Base-by-base conservation (phyloP, 2,113 vertebrate species). In the Herpetotheres cachinnans region DNA sequence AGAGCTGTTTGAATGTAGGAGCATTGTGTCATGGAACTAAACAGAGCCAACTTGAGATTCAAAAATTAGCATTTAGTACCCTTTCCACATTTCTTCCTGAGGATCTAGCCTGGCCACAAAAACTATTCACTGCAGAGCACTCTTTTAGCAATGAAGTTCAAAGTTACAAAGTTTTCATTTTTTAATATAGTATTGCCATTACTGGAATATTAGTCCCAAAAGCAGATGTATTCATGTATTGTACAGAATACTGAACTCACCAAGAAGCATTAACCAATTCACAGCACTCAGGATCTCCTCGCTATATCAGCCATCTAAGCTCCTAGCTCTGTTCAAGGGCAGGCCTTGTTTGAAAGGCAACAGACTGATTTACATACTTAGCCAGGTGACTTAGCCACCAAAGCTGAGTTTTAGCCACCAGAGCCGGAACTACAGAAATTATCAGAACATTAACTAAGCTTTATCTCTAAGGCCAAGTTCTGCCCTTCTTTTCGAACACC, bases 271-370 rank as follows among this genome's bases (percentile, higher is more conserved):
- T 66, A 34, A 66, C 50, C 65, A 44, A n/a, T 40, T 59, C 36
- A 47, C 26, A 74, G 80, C 46, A 79, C 50, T 77, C 4, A 0
- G 34, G 21, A 62, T 52, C 63, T 82, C 52, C 46, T 56, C 0
- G 0, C 29, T 50, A 17, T 0, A 62, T 19, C 34, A 38, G 46
- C 52, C 71, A 82, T 20, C 30, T 1, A 1, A 82, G 9, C 40
- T 63, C 5, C 0, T 9, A 73, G 58, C 22, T 86, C 32, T 61
- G n/a, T 66, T 62, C 72, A 59, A 79, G 52, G 52, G 61, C 16
- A 42, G 34, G 30, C 36, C 38, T n/a, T 25, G 34, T 42, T 6
- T 46, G 36, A 77, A 70, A 72, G 40, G 36, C 27, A 62, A 11
- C 29, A 78, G 42, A 40, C 36, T 56, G 54, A 63, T 78, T 58